phyloP scores from a whole-genome alignment of 2,113 vertebrate species.

The Megaceryle maxima region DNA sequence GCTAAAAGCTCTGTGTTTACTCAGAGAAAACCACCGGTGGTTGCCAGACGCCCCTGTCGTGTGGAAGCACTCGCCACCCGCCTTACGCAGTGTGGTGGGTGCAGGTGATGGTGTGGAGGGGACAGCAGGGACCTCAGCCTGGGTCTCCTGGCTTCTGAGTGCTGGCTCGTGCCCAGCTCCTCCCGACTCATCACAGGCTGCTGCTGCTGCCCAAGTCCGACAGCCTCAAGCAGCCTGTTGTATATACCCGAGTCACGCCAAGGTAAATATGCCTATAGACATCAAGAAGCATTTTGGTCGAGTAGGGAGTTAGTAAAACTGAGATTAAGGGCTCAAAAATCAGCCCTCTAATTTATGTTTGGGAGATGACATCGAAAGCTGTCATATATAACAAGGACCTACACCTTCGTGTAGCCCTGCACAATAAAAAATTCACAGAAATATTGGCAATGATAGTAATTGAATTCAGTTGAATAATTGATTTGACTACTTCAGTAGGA shows the following conservation, averaged over 20 bases:
- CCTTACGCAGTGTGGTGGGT: fast-evolving
- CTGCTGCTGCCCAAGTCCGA: background rate
- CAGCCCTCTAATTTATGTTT: background rate
- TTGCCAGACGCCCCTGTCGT: fast-evolving
- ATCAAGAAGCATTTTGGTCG: background rate
- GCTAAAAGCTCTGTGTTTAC: background rate
- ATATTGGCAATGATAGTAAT: background rate
- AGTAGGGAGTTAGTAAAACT: background rate
- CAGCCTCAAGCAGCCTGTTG: background rate
- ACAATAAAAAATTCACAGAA: conserved; percentile 21
- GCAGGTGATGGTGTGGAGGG: fast-evolving
- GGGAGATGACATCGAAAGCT: background rate
- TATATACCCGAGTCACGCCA: no score
- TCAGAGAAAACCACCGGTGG: background rate
- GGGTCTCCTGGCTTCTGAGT: background rate
- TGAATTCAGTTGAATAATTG: conserved; percentile 17
- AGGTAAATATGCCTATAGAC: background rate
- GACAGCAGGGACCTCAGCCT: background rate
- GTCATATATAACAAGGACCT: background rate
- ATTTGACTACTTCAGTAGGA: background rate
- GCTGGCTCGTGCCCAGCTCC: background rate
- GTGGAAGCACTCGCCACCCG: fast-evolving
- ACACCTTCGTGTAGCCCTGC: background rate
- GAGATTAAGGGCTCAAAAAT: background rate
- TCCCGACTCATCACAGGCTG: fast-evolving